Evolutionary conservation across 2,113 vertebrate species (phyloP).

Genomic region (Crypturellus undulatus): DNA sequence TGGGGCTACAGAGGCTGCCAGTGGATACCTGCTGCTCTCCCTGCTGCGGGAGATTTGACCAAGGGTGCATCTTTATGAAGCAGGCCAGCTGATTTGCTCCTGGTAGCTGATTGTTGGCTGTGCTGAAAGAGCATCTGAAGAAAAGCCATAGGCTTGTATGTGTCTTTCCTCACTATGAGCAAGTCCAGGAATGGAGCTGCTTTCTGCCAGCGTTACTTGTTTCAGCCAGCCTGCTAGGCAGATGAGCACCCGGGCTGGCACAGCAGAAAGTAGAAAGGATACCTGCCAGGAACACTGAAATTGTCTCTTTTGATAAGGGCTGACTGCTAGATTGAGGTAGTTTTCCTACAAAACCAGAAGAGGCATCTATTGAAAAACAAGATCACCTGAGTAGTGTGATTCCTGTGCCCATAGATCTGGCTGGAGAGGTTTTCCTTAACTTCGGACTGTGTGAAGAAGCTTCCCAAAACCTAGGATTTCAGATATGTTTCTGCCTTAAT

Average conservation of each 20-base stretch:
- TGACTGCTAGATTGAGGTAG: neutral
- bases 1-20: neutral
- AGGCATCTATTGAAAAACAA: neutral
- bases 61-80: neutral
- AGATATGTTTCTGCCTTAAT: neutral
- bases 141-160: neutral
- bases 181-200: neutral
- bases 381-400: neutral
- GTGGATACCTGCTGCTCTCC: neutral
- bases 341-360: neutral
- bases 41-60: neutral
- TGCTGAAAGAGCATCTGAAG: neutral
- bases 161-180: neutral
- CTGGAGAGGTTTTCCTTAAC: neutral
- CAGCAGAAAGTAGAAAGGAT: neutral
- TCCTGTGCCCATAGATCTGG: neutral
- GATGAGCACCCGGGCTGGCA: neutral
- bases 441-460: neutral
- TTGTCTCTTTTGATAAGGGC: neutral
- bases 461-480: neutral
- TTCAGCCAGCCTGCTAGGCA: neutral
- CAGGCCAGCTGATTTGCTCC: neutral
- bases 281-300: neutral
- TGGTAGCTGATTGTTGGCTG: neutral
- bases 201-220: neutral